Conservation (phyloP, 2,113 vertebrate genomes). For the Zosterops hypoxanthus region DNA sequence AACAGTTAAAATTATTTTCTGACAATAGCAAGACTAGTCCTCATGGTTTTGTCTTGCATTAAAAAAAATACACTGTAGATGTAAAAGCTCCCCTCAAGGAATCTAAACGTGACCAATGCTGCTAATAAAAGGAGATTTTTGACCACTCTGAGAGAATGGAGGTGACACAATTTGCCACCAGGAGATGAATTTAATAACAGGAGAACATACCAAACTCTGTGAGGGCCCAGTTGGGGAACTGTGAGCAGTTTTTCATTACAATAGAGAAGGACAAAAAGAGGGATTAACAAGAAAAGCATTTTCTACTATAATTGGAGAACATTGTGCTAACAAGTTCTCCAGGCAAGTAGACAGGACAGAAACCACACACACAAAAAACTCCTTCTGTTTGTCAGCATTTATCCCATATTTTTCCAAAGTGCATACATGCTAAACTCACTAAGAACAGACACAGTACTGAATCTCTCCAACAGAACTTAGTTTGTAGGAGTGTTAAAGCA, state of each 20-base stretch:
- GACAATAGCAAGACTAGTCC: background rate
- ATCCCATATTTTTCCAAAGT: background rate
- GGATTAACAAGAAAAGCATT: conserved; percentile 57
- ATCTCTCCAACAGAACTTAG: background rate
- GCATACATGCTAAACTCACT: background rate
- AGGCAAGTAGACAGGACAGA: background rate
- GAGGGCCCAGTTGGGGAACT: background rate
- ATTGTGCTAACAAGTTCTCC: background rate
- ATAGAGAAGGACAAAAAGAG: background rate
- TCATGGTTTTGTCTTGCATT: background rate
- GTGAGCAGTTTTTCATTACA: conserved; percentile 35
- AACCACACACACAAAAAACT: background rate
- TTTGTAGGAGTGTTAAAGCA: background rate
- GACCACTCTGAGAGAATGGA: conserved; percentile 1
- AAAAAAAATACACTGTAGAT: background rate
- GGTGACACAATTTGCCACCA: conserved; percentile 28
- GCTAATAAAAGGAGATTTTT: conserved; percentile 24
- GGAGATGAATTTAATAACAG: conserved; percentile 53
- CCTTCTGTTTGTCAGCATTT: background rate
- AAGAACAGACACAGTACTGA: background rate
- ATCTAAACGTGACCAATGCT: background rate
- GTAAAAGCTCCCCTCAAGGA: background rate
- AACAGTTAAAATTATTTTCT: background rate
- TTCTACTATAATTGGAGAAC: background rate
- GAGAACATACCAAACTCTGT: conserved; percentile 33